phyloP scores from a whole-genome alignment of 2,888 invertebrate genomes.

The Teleogryllus oceanicus region DNA sequence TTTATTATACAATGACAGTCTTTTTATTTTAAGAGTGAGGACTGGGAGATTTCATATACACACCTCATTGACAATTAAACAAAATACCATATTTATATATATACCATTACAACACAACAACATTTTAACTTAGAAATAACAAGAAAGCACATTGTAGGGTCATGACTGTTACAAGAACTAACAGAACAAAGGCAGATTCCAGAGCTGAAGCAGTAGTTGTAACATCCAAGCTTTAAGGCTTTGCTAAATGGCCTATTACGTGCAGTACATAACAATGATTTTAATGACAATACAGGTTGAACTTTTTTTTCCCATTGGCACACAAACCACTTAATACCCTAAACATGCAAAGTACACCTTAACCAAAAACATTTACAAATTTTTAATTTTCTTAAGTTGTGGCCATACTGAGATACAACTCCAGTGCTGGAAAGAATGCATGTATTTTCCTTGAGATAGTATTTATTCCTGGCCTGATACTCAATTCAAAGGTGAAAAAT shows the following conservation, averaged over 20 bases:
- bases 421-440: neutral
- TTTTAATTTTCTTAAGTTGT: neutral
- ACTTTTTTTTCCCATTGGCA: neutral
- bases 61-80: neutral
- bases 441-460: neutral
- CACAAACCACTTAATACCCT: neutral
- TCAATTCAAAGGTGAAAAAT: neutral
- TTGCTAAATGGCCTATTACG: neutral
- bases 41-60: neutral
- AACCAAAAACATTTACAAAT: neutral
- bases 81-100: neutral
- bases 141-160: neutral
- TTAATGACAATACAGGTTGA: neutral
- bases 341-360: neutral
- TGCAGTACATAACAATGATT: neutral
- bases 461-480: neutral
- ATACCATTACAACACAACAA: slow-evolving; percentile 3
- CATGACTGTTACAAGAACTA: neutral
- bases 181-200: neutral
- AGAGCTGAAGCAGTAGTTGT: too few relatives aligned
- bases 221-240: neutral
- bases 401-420: neutral
- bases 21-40: neutral
- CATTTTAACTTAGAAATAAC: neutral
- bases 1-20: too few relatives aligned